Evolutionary conservation across 2,888 invertebrate genomes (phyloP), one percentile per base, ranked within the genome.

Genomic region (Scaptodrosophila latifasciaeformis): DNA sequence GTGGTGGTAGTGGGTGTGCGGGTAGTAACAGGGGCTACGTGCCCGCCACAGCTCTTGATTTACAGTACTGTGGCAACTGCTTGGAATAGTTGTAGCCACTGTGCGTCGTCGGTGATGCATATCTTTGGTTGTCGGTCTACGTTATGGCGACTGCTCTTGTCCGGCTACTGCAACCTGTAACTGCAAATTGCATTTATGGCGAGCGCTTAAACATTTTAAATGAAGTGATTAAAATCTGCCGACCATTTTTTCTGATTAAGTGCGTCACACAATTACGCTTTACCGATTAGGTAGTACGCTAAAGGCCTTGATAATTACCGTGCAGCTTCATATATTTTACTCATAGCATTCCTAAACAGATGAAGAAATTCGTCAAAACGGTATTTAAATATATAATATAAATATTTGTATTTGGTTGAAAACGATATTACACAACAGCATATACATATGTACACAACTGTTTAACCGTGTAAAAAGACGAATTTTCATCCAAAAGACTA

Each of bases 141-240:
- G 76, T 65, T 65, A 19, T 12, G 10, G 31, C 31, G 2, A 12
- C 31, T 2, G 31, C 31, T 9, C 2, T n/a, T 5, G 31, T n/a
- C 12, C 7, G n/a, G 24, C 24, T 7, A 31, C 31, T 31, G 24
- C 24, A 24, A 24, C 24, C 15, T 1, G 12, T 17, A 37, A 37
- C 37, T 40, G 40, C 15, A 40, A 40, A 40, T 21, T 40, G 40
- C 40, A 40, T 40, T 40, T 40, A 40, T 40, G 40, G 40, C 40
- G 40, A 21, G 40, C 24, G 19, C 40, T 30, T 21, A 50, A 44
- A 72, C 82, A 77, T 82, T 81, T 82, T 70, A 81, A 82, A 82
- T 81, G 77, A 81, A 81, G 83, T 74, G 82, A 81, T 81, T 81
- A 81, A 81, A 74, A 77, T 72, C 71, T 56, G 63, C 63, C 72